These are phyloP conservation scores for Triops cancriformis DNA, from an alignment of 1,140 invertebrate species.

Conservation along the genomic window DNA sequence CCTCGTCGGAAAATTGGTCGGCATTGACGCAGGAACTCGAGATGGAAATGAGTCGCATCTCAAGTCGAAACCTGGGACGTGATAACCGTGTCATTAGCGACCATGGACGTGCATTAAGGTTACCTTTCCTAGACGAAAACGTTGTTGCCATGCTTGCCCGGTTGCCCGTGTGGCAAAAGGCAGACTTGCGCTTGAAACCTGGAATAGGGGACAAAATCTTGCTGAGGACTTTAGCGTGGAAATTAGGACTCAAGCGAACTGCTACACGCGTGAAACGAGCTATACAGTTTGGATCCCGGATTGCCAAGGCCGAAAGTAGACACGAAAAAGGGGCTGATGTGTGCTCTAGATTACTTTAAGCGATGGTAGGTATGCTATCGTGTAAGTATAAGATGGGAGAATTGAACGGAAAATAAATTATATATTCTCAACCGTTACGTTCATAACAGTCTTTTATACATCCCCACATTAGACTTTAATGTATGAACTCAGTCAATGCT, in stretches of 20 bases:
- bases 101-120: constrained; percentile 65
- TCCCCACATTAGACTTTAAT: too few species aligned
- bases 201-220: constrained; percentile 92
- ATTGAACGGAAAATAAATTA: too few species aligned
- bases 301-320: constrained; percentile 67
- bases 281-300: constrained; percentile 94
- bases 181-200: constrained; percentile 44
- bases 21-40: constrained; percentile 60
- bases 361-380: too few species aligned
- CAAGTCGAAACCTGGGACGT: constrained; percentile 82
- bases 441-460: too few species aligned
- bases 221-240: constrained; percentile 64
- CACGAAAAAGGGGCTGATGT: constrained; percentile 79
- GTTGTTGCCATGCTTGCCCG: constrained; percentile 62
- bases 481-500: too few species aligned
- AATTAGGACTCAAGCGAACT: constrained; percentile 57
- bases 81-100: constrained; percentile 82
- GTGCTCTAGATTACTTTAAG: constrained; percentile 44
- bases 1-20: constrained; percentile 49
- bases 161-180: constrained; percentile 68
- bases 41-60: constrained; percentile 71
- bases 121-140: constrained; percentile 92
- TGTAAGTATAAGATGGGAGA: too few species aligned
- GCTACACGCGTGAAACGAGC: constrained; percentile 76
- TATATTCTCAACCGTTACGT: too few species aligned